Evolutionary conservation across 2,888 invertebrate species (phyloP), one percentile per base, ranked within the genome.

Genomic region (Latrodectus hesperus): DNA sequence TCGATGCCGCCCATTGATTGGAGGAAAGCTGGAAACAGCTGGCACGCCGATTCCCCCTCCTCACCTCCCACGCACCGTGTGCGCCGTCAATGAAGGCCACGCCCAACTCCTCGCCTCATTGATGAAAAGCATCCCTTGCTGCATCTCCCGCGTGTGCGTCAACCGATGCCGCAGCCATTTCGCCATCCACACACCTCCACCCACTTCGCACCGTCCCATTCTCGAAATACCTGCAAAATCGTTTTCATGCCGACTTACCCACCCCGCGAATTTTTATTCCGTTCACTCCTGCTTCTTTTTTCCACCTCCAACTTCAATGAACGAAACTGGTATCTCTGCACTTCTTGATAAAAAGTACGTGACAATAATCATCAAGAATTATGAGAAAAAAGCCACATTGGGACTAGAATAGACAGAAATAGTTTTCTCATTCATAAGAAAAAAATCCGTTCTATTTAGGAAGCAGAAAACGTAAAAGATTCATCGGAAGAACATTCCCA

Each of bases 1-100:
- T 86, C 86, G 86, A 86, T 86, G 71, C 71, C 38, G 64, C 55
- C 55, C 72, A 49, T 53, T 67, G 72, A 86, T 86, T 86, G 86
- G 86, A 9, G 14, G 81, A 72, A 52, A 51, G 38, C 64, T 53
- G 72, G 86, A 86, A 86, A 86, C 86, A 86, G 86, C 86, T 86
- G 86, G 81, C 55, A 72, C 77, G 26, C 71, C 77, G 52, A 68
- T 67, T 68, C 77, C 73, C 77, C 55, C 75, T 26, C 78, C 53
- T 51, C 51, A 38, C 75, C 68, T 60, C 79, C 17, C 67, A 60
- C 75, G 38, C 72, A 3, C 64, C 51, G 49, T 49, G 49, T 71
- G 79, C 75, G 60, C 75, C 85, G 81, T 86, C 86, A 86, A 86
- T 86, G 86, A 77, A 17, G 26, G 22, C 79, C 75, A 70, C 65